These are phyloP conservation scores for Tetragonisca angustula DNA, from an alignment of 2,888 invertebrate genomes.

Conservation along the genomic window DNA sequence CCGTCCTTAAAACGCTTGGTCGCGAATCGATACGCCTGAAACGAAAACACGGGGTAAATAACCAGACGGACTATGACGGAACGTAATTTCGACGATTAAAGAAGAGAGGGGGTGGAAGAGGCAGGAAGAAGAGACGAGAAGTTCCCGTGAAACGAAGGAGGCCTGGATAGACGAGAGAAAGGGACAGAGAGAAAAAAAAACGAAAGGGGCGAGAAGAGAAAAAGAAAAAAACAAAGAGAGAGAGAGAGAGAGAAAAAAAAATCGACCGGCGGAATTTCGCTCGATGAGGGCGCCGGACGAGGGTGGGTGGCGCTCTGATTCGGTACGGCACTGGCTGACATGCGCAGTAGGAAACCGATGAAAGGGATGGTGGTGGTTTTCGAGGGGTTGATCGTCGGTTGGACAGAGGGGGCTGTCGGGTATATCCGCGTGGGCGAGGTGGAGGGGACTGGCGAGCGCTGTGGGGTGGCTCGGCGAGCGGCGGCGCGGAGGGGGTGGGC, in stretches of 20 bases:
- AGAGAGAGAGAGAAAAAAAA: slow-evolving; percentile 13
- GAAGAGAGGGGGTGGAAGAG: background rate
- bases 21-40: background rate
- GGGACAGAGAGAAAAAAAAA: background rate
- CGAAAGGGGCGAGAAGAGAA: no score
- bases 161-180: background rate
- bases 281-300: background rate
- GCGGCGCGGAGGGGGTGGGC: slow-evolving; percentile 28
- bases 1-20: background rate
- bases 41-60: background rate
- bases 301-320: background rate
- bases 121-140: background rate
- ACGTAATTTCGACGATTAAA: background rate
- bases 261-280: slow-evolving; percentile 41
- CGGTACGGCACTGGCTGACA: slow-evolving; percentile 61
- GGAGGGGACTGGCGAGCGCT: background rate
- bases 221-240: background rate
- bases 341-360: slow-evolving; percentile 46
- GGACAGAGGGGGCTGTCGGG: slow-evolving; percentile 54
- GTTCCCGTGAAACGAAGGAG: slow-evolving; percentile 10
- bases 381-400: slow-evolving; percentile 61
- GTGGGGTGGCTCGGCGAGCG: background rate
- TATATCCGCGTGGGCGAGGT: slow-evolving; percentile 46
- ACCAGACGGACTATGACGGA: background rate
- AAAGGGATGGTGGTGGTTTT: slow-evolving; percentile 58